These are phyloP conservation scores for Melanostoma scalare DNA, from an alignment of 2,888 invertebrate species.

Conservation along the genomic window DNA sequence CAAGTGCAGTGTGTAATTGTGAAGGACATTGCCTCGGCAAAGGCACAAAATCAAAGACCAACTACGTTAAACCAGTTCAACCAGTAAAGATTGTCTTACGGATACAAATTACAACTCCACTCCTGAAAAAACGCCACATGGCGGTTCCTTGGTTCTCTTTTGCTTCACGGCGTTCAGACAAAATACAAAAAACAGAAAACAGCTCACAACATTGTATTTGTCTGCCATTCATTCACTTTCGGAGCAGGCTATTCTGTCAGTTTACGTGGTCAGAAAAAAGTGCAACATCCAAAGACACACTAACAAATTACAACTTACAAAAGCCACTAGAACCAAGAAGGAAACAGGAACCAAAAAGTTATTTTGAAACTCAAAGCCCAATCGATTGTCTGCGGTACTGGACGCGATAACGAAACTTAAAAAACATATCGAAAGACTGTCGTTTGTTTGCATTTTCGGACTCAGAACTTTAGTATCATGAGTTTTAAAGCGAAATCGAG, in stretches of 20 bases:
- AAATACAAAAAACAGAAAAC: constrained; percentile 18
- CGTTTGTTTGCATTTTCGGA: neutral
- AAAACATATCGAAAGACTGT: neutral
- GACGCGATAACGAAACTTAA: constrained; percentile 31
- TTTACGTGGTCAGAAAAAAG: constrained; percentile 34
- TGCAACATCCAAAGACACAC: constrained; percentile 49
- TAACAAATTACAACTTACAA: constrained; percentile 58
- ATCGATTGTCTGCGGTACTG: constrained; percentile 66
- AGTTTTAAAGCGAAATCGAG: no score
- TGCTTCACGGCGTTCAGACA: constrained; percentile 2
- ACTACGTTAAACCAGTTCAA: constrained; percentile 51
- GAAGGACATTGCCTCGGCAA: constrained; percentile 54
- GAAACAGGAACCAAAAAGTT: constrained; percentile 45
- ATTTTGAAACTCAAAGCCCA: constrained; percentile 63
- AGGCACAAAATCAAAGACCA: neutral
- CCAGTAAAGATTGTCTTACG: constrained; percentile 23
- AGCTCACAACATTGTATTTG: constrained; percentile 37
- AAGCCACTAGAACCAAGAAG: neutral
- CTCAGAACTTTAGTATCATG: neutral
- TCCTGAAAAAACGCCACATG: constrained; percentile 45
- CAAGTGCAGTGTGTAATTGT: constrained; percentile 46
- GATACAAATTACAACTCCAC: constrained; percentile 24
- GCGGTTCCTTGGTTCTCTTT: constrained; percentile 32
- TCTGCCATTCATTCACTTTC: constrained; percentile 14
- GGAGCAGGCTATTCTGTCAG: constrained; percentile 43